phyloP scores from a whole-genome alignment of 2,797 vertebrate species.

The Chaetodon trifasciatus region DNA sequence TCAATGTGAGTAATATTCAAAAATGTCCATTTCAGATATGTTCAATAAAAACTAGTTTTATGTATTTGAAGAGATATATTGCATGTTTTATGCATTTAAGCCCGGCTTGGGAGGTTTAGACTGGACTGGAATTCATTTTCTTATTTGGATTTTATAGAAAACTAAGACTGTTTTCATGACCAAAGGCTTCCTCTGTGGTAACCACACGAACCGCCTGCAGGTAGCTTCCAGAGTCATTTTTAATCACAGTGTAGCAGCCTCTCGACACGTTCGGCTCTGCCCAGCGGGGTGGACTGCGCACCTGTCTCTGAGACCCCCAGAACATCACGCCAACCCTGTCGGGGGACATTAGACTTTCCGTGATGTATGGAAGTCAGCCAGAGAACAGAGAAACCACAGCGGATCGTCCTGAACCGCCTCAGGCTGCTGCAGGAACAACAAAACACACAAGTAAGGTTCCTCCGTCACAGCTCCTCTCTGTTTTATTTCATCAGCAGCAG shows the following conservation, averaged over 20 bases:
- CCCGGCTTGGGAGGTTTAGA: background rate
- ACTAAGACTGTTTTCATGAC: background rate
- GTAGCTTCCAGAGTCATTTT: constrained; percentile 38
- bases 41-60: background rate
- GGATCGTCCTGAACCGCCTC: constrained; percentile 32
- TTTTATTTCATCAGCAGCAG: background rate
- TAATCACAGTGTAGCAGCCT: constrained; percentile 63
- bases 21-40: background rate
- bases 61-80: background rate
- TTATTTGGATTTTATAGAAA: background rate
- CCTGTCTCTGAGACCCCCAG: constrained; percentile 62
- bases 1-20: background rate
- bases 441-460: constrained; percentile 9
- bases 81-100: background rate
- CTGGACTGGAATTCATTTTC: background rate
- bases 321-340: constrained; percentile 54
- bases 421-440: constrained; percentile 45
- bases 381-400: constrained; percentile 38
- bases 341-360: constrained; percentile 58
- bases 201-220: constrained; percentile 16
- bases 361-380: constrained; percentile 63
- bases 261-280: constrained; percentile 35
- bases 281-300: constrained; percentile 50
- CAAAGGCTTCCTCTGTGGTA: background rate
- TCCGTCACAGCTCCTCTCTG: background rate